Base-by-base conservation (phyloP, 2,888 invertebrate genomes). In the Cynaeus angustus region DNA sequence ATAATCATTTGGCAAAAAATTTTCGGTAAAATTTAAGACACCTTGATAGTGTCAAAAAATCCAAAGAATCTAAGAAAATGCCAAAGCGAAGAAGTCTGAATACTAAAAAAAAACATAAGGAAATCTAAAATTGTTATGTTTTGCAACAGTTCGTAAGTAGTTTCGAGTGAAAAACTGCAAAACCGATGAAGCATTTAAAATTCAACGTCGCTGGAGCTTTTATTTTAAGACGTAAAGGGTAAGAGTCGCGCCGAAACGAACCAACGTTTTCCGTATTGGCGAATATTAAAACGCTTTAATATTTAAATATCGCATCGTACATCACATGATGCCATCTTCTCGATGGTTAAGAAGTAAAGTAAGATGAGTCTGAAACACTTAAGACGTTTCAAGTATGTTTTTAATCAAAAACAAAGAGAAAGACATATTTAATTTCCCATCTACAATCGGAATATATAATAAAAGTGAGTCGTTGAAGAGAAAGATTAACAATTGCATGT, bases 401-500 rank as follows among this genome's bases (percentile, higher is more conserved):
- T 73, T 74, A 77, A 77, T 76, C 75, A 74, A 75, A 76, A 76
- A 77, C 76, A 80, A 78, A 79, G 76, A 74, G 70, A 71, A 78
- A 78, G 78, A 76, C 80, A 78, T 78, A 80, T 82, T 81, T 79
- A 82, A 81, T 81, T 79, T 81, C 76, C 77, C 72, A 75, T 80
- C 78, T 78, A 80, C 80, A 81, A 77, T 77, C 74, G 72, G 77
- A 77, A 77, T 77, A 76, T 69, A 75, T 77, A 77, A 81, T 79
- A 78, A 75, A 78, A 79, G 77, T 74, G 77, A 76, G 75, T 75
- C 74, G 78, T 73, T 77, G 75, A 72, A 74, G 75, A 79, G 79
- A 77, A 77, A 80, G 80, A 80, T 80, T 80, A 80, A 80, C 80
- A 80, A 81, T 81, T 79, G 80, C 77, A 79, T 79, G 80, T 77